Evolutionary conservation across 2,888 invertebrate species (phyloP), one percentile per base, ranked within the genome.

Genomic region (Tribolium freemani): DNA sequence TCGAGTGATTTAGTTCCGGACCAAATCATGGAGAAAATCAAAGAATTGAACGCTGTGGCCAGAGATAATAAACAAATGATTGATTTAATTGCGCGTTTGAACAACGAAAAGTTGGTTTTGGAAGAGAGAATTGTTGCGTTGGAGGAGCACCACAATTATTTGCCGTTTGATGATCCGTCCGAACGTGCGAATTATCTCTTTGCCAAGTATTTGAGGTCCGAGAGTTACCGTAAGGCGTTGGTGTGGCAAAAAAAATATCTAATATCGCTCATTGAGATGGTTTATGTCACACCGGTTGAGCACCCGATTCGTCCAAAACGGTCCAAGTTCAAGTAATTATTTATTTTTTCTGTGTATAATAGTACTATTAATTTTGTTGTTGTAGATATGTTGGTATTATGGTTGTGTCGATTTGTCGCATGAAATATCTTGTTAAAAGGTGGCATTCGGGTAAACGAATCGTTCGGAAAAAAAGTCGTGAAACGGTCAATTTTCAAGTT

Each of bases 181-280:
- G 83, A 84, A n/a, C 83, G 84, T 72, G 84, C 82, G 69, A 75
- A 90, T 73, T 89, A 90, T 75, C 85, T 92, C 72, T 90, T 92
- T 74, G 90, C 90, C 8, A 91, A 91, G 80, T 95, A 93, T 83
- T 87, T 96, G 77, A 90, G 94, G 31, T 90, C 94, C 3, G 95
- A 97, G 83, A 96, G 96, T 82, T 94, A 93, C 80, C 91, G 94
- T 71, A 96, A 96, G 84, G 94, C 96, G 9, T 88, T 98, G 64
- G 91, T 94, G 61, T 97, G 94, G 90, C 98, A 98, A 88, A 98
- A 98, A 87, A 90, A 93, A 13, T 97, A 96, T 85, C 87, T 98
- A 64, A 89, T 94, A 75, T 54, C 54, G 3, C 16, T 73, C n/a
- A 13, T 70, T 3, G 69, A 45, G 16, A 26, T 5, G 26, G 26